Evolutionary conservation across 2,113 vertebrate genomes (phyloP).

Genomic region (Ailurus styani): DNA sequence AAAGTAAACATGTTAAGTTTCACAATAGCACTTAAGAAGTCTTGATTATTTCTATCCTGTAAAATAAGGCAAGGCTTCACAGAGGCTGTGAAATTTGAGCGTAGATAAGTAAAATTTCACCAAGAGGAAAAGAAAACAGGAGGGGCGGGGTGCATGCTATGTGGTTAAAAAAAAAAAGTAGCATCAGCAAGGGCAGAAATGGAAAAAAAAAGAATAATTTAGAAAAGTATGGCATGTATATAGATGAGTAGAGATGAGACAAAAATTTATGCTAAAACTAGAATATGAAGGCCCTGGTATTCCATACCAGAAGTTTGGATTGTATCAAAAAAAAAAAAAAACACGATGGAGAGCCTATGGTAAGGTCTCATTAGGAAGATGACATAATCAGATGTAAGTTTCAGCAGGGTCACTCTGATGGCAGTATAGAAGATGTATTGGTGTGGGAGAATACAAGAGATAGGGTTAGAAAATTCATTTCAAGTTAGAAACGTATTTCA

Average conservation of each 20-base stretch:
- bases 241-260: neutral
- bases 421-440: neutral
- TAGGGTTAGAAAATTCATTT: neutral
- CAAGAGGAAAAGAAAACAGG: neutral
- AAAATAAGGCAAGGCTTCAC: neutral
- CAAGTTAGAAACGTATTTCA: constrained; percentile 38
- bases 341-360: neutral
- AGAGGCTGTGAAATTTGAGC: neutral
- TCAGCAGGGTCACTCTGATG: neutral
- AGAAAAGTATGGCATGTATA: neutral
- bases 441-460: neutral
- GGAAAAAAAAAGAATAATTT: neutral
- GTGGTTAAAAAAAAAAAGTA: neutral
- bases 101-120: constrained; percentile 6
- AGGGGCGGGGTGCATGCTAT: neutral
- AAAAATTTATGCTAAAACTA: neutral
- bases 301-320: neutral
- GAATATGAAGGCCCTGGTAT: neutral
- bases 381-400: neutral
- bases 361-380: neutral
- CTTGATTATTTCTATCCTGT: constrained; percentile 17
- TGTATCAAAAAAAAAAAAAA: neutral
- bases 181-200: neutral
- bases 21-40: neutral
- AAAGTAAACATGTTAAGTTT: neutral